Conservation (phyloP, 2,888 invertebrate species). For the Nysson spinosus region DNA sequence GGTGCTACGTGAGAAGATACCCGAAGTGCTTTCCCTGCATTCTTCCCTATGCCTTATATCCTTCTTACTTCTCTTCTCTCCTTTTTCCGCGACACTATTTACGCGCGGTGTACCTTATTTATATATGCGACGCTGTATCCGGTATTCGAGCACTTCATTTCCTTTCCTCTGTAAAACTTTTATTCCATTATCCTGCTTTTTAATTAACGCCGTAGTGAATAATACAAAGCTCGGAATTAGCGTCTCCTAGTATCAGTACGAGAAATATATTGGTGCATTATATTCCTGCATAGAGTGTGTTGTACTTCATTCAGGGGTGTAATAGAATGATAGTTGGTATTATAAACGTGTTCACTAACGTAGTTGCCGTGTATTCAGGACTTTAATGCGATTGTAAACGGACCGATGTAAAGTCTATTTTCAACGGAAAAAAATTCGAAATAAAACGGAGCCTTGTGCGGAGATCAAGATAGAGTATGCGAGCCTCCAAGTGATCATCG, state of each 20-base stretch:
- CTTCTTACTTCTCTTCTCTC: constrained; percentile 4
- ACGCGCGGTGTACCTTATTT: constrained; percentile 42
- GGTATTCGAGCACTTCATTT: constrained; percentile 36
- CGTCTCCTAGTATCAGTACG: no score
- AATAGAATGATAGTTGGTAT: no score
- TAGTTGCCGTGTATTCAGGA: not conserved
- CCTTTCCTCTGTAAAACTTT: constrained; percentile 42
- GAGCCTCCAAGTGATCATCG: constrained; percentile 44
- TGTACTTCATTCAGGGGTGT: no score
- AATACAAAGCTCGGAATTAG: no score
- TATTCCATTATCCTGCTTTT: constrained; percentile 24
- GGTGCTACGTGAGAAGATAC: constrained; percentile 60
- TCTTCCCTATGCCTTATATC: constrained; percentile 15
- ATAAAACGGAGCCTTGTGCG: constrained; percentile 36
- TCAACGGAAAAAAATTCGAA: constrained; percentile 28
- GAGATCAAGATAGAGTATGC: constrained; percentile 42
- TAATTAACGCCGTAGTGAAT: no score
- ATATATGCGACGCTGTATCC: constrained; percentile 19
- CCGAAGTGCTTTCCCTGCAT: constrained; percentile 41
- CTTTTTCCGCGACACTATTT: constrained; percentile 23
- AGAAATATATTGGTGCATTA: no score
- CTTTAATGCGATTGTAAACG: constrained; percentile 2
- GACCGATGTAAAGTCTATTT: not conserved
- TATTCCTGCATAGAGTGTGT: no score
- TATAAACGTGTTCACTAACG: no score